A percentile compares a stretch with the other conserved stretches of the same genome.
These are phyloP conservation scores for Pandemis cinnamomeana DNA, from an alignment of 2,888 invertebrate genomes.

Conservation along the genomic window DNA sequence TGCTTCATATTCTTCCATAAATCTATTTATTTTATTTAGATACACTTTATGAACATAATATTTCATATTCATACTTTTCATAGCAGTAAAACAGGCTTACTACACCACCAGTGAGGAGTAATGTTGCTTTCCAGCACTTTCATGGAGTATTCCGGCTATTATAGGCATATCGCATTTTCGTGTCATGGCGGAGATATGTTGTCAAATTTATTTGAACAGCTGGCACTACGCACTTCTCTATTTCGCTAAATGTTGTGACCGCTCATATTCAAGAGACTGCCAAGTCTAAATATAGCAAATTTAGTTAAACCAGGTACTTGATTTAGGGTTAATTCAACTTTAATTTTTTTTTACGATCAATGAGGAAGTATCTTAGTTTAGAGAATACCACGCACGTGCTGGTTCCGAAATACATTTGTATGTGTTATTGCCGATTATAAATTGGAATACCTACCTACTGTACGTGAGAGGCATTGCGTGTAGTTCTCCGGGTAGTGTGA, in stretches of 20 bases:
- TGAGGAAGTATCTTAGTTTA: no score
- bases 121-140: background rate
- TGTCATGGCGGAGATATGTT: background rate
- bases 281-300: no score
- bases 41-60: background rate
- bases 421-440: background rate
- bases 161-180: background rate
- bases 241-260: background rate
- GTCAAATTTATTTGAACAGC: background rate
- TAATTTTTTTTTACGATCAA: no score
- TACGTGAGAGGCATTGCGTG: no score
- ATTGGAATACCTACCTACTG: background rate
- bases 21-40: conserved; percentile 2
- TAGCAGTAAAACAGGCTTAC: background rate
- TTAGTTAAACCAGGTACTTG: no score
- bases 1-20: background rate
- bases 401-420: background rate
- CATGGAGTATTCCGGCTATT: background rate
- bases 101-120: background rate
- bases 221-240: background rate
- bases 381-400: background rate
- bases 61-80: background rate
- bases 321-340: no score
- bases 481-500: background rate
- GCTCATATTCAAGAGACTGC: no score